Conservation (phyloP, 1,140 invertebrate species). For the Drosophila lacteicornis region DNA sequence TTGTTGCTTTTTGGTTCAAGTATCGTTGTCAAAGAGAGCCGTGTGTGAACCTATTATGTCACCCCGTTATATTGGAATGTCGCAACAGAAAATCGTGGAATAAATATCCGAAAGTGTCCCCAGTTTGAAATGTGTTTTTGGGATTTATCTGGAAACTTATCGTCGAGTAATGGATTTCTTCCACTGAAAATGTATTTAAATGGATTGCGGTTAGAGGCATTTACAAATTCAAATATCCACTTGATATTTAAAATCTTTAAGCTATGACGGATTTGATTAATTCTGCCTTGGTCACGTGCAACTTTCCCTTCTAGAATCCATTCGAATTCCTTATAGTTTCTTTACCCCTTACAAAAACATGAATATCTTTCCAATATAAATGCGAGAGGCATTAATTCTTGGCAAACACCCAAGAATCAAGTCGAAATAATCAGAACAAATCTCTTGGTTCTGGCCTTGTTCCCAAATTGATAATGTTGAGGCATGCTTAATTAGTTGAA, state of each 20-base stretch:
- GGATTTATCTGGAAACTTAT: slow-evolving; percentile 1
- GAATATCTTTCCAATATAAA: slow-evolving; percentile 18
- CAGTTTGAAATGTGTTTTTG: neutral
- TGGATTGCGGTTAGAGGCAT: neutral
- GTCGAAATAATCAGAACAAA: slow-evolving; percentile 21
- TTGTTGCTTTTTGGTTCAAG: slow-evolving; percentile 9
- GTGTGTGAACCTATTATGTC: slow-evolving; percentile 31
- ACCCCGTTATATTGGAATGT: slow-evolving; percentile 9
- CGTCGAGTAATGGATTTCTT: neutral
- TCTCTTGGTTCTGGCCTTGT: slow-evolving; percentile 36
- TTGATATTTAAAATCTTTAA: neutral
- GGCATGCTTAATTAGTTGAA: slow-evolving; percentile 41
- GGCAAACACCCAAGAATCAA: slow-evolving; percentile 32
- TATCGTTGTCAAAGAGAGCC: slow-evolving; percentile 13
- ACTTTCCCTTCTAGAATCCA: neutral
- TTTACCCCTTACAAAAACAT: slow-evolving; percentile 5
- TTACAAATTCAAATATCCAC: neutral
- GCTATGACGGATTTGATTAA: too few species aligned
- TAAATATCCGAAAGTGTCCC: slow-evolving; percentile 2
- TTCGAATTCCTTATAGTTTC: neutral
- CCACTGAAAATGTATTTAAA: neutral
- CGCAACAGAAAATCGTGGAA: neutral
- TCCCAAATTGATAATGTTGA: slow-evolving; percentile 43
- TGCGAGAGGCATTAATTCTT: slow-evolving; percentile 24
- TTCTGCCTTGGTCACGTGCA: slow-evolving; percentile 15